A percentile compares a stretch with the other conserved stretches of the same genome.
These are phyloP conservation scores for Trematomus bernacchii DNA, from an alignment of 2,797 vertebrate genomes.

Conservation along the genomic window DNA sequence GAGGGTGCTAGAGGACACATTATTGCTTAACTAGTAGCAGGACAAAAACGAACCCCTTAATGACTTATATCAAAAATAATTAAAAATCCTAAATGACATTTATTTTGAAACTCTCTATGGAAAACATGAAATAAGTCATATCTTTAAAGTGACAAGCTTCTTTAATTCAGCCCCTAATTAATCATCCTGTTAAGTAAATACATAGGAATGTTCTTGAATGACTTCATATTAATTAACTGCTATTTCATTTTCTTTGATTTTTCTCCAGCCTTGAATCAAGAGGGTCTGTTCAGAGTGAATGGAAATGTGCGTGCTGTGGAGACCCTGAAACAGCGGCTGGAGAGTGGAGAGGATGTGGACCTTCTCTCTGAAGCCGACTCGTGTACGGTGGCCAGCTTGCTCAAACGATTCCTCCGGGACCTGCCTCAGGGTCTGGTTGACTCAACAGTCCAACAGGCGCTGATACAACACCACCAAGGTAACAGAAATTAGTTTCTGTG, in stretches of 20 bases:
- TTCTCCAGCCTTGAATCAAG: constrained; percentile 89
- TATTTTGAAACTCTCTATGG: not conserved
- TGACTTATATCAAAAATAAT: not conserved
- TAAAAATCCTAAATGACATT: no score
- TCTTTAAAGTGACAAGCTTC: rapidly evolving
- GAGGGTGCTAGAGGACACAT: not conserved
- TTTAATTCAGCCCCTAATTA: not conserved
- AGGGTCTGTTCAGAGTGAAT: constrained; percentile 94
- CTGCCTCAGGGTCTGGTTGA: constrained; percentile 90
- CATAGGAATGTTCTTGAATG: not conserved
- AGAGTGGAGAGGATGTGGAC: constrained; percentile 86
- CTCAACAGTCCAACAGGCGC: constrained; percentile 81
- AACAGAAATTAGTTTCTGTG: constrained; percentile 45
- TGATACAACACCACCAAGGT: constrained; percentile 90
- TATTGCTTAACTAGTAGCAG: not conserved
- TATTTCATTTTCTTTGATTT: constrained; percentile 14
- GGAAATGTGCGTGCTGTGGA: constrained; percentile 91
- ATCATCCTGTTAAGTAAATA: not conserved
- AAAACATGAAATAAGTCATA: not conserved
- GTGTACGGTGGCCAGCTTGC: constrained; percentile 90
- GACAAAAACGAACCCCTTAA: not conserved
- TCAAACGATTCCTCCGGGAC: constrained; percentile 93
- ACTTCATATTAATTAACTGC: not conserved
- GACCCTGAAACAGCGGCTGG: constrained; percentile 86
- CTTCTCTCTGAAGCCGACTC: constrained; percentile 84